phyloP scores from a whole-genome alignment of 2,797 vertebrate genomes.

The Trichosurus vulpecula region DNA sequence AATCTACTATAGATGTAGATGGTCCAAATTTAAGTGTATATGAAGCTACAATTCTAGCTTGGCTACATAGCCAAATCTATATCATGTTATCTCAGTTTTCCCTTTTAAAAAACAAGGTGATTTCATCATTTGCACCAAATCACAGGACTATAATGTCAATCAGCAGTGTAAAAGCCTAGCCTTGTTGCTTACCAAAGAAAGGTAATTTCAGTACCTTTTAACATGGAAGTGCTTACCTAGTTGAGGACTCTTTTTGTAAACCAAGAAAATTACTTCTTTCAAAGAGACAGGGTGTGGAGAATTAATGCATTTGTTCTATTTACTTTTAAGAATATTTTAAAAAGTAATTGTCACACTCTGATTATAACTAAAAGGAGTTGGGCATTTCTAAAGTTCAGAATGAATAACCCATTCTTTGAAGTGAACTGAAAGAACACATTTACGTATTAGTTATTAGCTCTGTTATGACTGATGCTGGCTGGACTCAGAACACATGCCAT shows the following conservation, averaged over 20 bases:
- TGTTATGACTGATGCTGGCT: not conserved
- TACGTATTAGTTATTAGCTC: not conserved
- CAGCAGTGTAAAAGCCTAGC: not conserved
- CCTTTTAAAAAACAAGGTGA: not conserved
- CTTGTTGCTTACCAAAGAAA: constrained; percentile 20
- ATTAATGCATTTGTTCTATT: constrained; percentile 4
- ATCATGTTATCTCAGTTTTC: not conserved
- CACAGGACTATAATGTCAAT: not conserved
- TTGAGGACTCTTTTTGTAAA: constrained; percentile 7
- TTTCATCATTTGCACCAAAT: not conserved
- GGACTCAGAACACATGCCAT: not conserved
- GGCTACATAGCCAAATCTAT: not conserved
- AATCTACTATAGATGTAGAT: not conserved
- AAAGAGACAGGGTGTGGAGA: constrained; percentile 4
- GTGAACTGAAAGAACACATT: not conserved
- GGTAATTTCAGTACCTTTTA: not conserved
- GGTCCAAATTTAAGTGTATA: not conserved
- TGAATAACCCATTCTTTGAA: not conserved
- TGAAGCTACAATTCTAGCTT: not conserved
- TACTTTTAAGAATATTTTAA: constrained; percentile 1
- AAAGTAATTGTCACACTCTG: not conserved
- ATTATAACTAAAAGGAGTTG: not conserved
- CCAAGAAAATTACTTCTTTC: not conserved
- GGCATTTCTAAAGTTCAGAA: not conserved
- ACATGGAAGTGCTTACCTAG: not conserved